These are phyloP conservation scores for Daktulosphaira vitifoliae DNA, from an alignment of 1,140 invertebrate species.

Conservation along the genomic window DNA sequence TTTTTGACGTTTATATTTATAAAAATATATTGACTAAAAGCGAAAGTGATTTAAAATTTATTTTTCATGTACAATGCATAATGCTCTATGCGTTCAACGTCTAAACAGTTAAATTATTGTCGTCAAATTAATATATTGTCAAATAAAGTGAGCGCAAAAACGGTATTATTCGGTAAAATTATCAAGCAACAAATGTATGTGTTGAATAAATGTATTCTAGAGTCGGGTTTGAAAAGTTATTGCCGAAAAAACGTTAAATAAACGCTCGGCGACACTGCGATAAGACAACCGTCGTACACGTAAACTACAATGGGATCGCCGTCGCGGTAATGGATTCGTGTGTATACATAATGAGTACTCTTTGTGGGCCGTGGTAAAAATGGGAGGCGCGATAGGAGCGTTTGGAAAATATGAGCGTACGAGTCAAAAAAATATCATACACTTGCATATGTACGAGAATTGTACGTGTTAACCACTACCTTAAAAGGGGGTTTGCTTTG, in stretches of 20 bases:
- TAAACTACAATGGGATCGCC: slow-evolving; percentile 10
- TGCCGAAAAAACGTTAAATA: slow-evolving; percentile 32
- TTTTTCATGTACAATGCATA: too few relatives aligned
- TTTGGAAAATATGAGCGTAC: slow-evolving; percentile 21
- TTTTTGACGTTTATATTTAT: too few relatives aligned
- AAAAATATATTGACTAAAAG: too few relatives aligned
- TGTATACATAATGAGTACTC: slow-evolving; percentile 33
- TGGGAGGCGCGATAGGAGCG: slow-evolving; percentile 24
- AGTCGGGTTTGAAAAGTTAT: slow-evolving; percentile 22
- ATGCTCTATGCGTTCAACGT: too few relatives aligned
- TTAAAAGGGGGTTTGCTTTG: background rate
- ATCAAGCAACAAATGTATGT: too few relatives aligned
- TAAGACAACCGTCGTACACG: slow-evolving; percentile 9
- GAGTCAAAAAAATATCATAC: background rate
- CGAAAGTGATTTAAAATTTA: too few relatives aligned
- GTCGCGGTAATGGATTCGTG: slow-evolving; percentile 25
- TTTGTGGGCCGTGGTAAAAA: background rate
- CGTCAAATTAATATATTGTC: too few relatives aligned
- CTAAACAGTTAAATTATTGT: too few relatives aligned
- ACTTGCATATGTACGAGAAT: background rate
- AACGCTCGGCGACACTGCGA: slow-evolving; percentile 21
- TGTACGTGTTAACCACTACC: background rate
- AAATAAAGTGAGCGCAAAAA: too few relatives aligned
- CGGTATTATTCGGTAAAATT: too few relatives aligned
- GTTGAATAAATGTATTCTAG: too few relatives aligned